These are phyloP conservation scores for Lepidostoma basale DNA, from an alignment of 1,140 invertebrate species.

Conservation along the genomic window DNA sequence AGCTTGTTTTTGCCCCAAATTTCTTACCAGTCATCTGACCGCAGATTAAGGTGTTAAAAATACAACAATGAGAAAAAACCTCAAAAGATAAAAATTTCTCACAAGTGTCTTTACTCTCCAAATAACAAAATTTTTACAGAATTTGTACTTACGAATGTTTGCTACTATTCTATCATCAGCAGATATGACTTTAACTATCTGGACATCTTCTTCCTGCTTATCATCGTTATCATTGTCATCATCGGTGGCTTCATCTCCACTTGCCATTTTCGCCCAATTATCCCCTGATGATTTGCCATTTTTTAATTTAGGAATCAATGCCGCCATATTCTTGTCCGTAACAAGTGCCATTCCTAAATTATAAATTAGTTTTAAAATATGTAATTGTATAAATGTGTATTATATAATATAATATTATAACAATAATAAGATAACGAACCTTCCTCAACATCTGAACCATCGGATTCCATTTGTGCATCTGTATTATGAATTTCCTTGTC, in stretches of 20 bases:
- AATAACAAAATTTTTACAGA: not conserved
- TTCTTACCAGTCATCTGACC: too few species aligned
- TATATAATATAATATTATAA: not conserved
- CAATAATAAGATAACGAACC: conserved; percentile 17
- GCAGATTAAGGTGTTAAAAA: too few species aligned
- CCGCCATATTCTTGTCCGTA: conserved; percentile 29
- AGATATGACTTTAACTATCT: conserved; percentile 50
- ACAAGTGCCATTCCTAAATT: conserved; percentile 35
- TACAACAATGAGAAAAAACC: not conserved
- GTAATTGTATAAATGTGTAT: not conserved
- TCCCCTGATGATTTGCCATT: not conserved
- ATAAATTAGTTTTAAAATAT: not conserved
- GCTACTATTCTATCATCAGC: conserved; percentile 48
- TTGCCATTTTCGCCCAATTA: conserved; percentile 49
- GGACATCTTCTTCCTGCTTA: conserved; percentile 51
- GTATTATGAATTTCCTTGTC: conserved; percentile 14
- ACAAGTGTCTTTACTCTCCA: too few species aligned
- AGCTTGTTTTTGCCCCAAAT: too few species aligned
- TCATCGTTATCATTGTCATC: conserved; percentile 50
- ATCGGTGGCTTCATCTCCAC: conserved; percentile 49
- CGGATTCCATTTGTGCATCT: conserved; percentile 9
- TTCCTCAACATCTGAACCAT: conserved; percentile 26
- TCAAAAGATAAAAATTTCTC: too few species aligned
- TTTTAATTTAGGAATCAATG: conserved; percentile 30
- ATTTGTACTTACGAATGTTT: conserved; percentile 52